A percentile compares a stretch with the other conserved stretches of the same genome.
Conservation (phyloP, 1,140 invertebrate genomes). For the Sesamia nonagrioides region DNA sequence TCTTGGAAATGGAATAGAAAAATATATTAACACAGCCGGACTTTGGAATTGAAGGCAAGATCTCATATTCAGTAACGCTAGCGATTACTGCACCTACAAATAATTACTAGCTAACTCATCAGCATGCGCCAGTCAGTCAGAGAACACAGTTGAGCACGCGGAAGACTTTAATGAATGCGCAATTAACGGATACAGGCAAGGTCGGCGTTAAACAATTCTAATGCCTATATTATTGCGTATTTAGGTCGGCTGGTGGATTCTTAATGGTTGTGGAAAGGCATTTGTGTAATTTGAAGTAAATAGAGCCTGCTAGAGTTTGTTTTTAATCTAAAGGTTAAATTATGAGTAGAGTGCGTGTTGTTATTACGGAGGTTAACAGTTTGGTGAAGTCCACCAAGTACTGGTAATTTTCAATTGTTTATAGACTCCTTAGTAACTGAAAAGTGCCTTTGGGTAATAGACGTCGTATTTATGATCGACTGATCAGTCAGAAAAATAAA, state of each 20-base stretch:
- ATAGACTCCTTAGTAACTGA: too few relatives aligned
- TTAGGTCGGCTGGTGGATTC: conserved; percentile 14
- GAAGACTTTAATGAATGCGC: conserved; percentile 41
- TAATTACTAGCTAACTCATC: conserved; percentile 11
- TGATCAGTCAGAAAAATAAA: too few relatives aligned
- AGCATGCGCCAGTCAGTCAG: not conserved
- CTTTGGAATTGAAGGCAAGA: too few relatives aligned
- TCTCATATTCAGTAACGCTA: not conserved
- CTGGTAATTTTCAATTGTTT: too few relatives aligned
- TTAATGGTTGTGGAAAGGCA: not conserved
- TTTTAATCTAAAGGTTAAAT: too few relatives aligned
- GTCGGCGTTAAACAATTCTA: conserved; percentile 36
- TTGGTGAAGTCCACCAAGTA: too few relatives aligned
- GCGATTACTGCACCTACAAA: not conserved
- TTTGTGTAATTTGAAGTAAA: conserved; percentile 1
- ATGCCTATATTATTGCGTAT: conserved; percentile 37
- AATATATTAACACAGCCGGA: too few relatives aligned
- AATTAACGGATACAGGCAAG: conserved; percentile 47
- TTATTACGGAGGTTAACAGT: too few relatives aligned
- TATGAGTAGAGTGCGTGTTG: not conserved
- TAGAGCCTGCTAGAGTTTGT: not conserved
- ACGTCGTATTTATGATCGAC: too few relatives aligned
- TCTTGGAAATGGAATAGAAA: too few relatives aligned
- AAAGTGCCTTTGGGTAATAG: too few relatives aligned
- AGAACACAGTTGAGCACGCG: not conserved